Evolutionary conservation across 2,888 invertebrate genomes (phyloP).

Genomic region (Cepaea hortensis): DNA sequence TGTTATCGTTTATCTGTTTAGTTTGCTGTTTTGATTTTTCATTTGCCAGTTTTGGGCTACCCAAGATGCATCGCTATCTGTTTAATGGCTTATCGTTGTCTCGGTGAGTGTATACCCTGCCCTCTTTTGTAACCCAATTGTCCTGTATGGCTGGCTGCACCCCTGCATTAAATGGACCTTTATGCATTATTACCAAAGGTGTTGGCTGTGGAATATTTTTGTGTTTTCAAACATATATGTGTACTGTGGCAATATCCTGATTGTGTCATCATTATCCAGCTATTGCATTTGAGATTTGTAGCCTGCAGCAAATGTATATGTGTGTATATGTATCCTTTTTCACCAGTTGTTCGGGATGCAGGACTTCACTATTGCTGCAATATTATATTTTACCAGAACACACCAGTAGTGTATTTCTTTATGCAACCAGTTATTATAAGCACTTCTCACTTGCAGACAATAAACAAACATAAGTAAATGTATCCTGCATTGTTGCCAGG

Average conservation of each 20-base stretch:
- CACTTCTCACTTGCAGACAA: too few relatives aligned
- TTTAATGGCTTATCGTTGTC: slow-evolving; percentile 66
- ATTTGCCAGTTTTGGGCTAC: slow-evolving; percentile 50
- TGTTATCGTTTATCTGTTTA: slow-evolving; percentile 21
- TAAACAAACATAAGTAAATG: too few relatives aligned
- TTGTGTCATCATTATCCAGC: not conserved
- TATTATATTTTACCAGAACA: not conserved
- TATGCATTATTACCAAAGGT: not conserved
- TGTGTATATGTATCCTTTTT: not conserved
- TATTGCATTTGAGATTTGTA: not conserved
- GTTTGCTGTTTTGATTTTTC: slow-evolving; percentile 39
- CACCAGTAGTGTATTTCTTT: not conserved
- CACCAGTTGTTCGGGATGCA: too few relatives aligned
- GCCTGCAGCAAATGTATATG: not conserved
- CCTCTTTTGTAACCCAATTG: not conserved
- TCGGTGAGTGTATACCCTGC: slow-evolving; percentile 65
- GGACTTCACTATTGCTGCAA: too few relatives aligned
- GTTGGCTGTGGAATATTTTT: not conserved
- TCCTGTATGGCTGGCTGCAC: not conserved
- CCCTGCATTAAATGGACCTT: slow-evolving; percentile 9
- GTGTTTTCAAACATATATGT: not conserved
- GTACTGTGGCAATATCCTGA: not conserved
- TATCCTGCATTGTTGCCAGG: too few relatives aligned
- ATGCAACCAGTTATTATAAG: not conserved
- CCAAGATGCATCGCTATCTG: slow-evolving; percentile 68